Base-by-base conservation (phyloP, 2,888 invertebrate genomes). In the Osmoderma eremita region DNA sequence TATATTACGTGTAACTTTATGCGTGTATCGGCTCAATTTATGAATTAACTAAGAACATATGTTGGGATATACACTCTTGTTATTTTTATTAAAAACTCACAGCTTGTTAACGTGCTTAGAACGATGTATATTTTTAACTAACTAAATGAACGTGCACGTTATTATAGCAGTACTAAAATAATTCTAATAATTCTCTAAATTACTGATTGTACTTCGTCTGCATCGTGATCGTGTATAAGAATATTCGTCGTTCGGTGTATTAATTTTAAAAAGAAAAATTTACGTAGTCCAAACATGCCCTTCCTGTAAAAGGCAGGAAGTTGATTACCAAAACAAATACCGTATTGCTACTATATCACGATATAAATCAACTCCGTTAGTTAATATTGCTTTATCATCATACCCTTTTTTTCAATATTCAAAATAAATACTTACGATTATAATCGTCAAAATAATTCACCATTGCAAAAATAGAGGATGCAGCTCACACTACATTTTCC, bases 281-380 rank as follows among this genome's bases (percentile, higher is more conserved):
- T 36, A 17, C n/a, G 22, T 30, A 13, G 18, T 17, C 17, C 15
- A 45, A 15, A 51, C 2, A 20, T 20, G 20, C 8, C 24, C 53
- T 56, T 39, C 54, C 39, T 56, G 39, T 18, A 41, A 22, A 3
- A 12, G 18, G 10, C 30, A 41, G 54, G 54, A 56, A 56, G 39
- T 15, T 41, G 54, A 56, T 20, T 56, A 56, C 39, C 20, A 56
- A 56, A 56, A 13, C 20, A 56, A 56, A 56, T 56, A 56, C 6
- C 6, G 6, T n/a, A 6, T 30, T 30, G 30, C 30, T 30, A 30
- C 30, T 8, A 30, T 2, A 30, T 30, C 30, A 2, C 2, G 30
- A 30, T 30, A 30, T 30, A 38, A 17, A n/a, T 20, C 41, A 39
- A 18, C 17, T 38, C 10, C 38, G 17, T 38, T 17, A 3, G 17